Base-by-base conservation (phyloP, 1,140 invertebrate genomes). In the Dinoponera quadriceps region DNA sequence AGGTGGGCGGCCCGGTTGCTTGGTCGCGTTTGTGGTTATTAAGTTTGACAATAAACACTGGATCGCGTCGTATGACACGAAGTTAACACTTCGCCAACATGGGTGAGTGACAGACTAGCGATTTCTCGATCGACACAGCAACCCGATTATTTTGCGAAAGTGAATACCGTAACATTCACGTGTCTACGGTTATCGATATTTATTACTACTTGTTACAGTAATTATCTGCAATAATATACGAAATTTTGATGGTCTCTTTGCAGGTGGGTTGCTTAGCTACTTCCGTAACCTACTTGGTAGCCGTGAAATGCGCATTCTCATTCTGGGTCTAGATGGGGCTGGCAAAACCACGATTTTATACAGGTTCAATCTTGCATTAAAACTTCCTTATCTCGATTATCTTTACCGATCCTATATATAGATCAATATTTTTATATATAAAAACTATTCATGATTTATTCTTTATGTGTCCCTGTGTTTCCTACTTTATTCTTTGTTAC, bases 301-400 rank as follows among this genome's bases (percentile, higher is more conserved):
- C 83, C 96, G 98, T 88, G 99, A 99, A 96, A 98, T 99, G 97
- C 95, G 99, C 91, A 99, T 99, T 93, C 95, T 99, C 83, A 99
- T 99, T 92, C 95, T 99, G 51, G 99, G 99, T 14, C 95, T 99
- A 75, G 99, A 99, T 94, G 99, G 99, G 74, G 98, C 98, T 92
- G 98, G 98, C 85, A 99, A 99, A 96, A 99, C 99, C 11, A 99
- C 99, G 69, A 99, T 99, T 95, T 95, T 99, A 57, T 99, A 99
- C 94, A 97, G 98, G 95, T 92, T 73, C 84, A 62, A 62, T 71
- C 38, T 71, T 71, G 59, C 68, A 88, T 89, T 85, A 68, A 84
- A 75, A 77, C 49, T 62, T n/a, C 68, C 51, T 20, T 38, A 18
- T 54, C 38, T 54, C 25, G 18, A 3, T 57, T 82, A 72, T 86